phyloP scores from a whole-genome alignment of 2,888 invertebrate genomes.

The Melanargia galathea region DNA sequence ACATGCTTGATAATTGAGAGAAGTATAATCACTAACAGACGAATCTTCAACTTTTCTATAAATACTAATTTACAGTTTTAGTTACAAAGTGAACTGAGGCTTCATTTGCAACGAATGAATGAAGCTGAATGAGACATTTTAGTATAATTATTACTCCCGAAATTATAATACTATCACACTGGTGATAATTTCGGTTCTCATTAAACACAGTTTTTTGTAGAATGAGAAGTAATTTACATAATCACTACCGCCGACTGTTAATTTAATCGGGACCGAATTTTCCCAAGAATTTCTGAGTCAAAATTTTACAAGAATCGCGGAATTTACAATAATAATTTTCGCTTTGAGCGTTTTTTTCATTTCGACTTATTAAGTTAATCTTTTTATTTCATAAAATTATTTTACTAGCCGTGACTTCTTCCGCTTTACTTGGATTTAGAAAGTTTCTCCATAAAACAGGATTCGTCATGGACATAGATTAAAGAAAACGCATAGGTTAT shows the following conservation, averaged over 20 bases:
- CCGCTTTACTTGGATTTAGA: too few relatives aligned
- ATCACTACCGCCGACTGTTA: conserved; percentile 38
- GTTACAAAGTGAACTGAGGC: background rate
- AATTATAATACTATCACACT: conserved; percentile 39
- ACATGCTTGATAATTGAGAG: too few relatives aligned
- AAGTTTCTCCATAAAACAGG: too few relatives aligned
- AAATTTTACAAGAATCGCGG: conserved; percentile 23
- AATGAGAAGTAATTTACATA: conserved; percentile 43
- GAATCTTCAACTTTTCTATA: background rate
- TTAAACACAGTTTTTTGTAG: conserved; percentile 42
- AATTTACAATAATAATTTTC: conserved; percentile 21
- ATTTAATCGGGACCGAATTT: conserved; percentile 34
- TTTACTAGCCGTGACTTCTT: too few relatives aligned
- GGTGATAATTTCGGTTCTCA: conserved; percentile 40
- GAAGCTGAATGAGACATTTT: conserved; percentile 34
- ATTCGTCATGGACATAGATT: too few relatives aligned
- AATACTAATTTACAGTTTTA: background rate
- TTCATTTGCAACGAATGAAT: conserved; percentile 38
- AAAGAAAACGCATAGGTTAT: too few relatives aligned
- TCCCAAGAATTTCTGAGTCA: background rate
- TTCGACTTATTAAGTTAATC: background rate
- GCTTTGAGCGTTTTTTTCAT: background rate
- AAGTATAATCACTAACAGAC: background rate
- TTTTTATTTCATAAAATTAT: background rate
- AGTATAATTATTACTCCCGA: conserved; percentile 40